Base-by-base conservation (phyloP, 2,113 vertebrate species). In the Lota lota region DNA sequence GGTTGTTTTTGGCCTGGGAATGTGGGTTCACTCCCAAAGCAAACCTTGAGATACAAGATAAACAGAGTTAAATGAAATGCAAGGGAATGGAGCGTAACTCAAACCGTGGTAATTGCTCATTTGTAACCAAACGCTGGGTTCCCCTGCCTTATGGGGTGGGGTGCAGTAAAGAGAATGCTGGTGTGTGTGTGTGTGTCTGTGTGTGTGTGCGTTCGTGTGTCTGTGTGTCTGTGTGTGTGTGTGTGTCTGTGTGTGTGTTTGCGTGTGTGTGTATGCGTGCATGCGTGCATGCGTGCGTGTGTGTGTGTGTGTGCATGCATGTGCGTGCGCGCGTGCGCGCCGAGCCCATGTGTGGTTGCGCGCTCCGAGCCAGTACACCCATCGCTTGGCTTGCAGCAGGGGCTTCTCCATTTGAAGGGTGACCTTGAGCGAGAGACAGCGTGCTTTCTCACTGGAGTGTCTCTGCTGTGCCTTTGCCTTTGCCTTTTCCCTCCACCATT, bases 361-460 rank as follows among this genome's bases (percentile, higher is more conserved):
- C 68, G 74, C 74, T 75, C 61, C 70, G 73, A 84, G 83, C 84
- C 81, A 82, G 67, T 69, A 75, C 70, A 74, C 73, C 70, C 78
- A 71, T 67, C 64, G 65, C 78, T 70, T 83, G 68, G 80, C 71
- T 81, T 79, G 74, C 72, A 79, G 69, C 77, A 77, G 74, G 12
- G 64, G 58, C 78, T 82, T 77, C 76, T 78, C 73, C 78, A 85
- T 84, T 84, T 82, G 77, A 79, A 71, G 70, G 79, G 75, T 85
- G 86, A 85, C 87, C 86, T 87, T 90, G 88, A 88, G 68, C 72
- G 72, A 78, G 79, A 78, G 64, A 70, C 21, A 22, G 28, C 61
- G 54, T 66, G 58, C 67, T 74, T 33, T 54, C 67, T 47, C 33
- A 19, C 61, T 58, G 22, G 28, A 63, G 40, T 77, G 53, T 65